These are phyloP conservation scores for Cynopterus brachyotis DNA, from an alignment of 2,113 vertebrate genomes.

Conservation along the genomic window DNA sequence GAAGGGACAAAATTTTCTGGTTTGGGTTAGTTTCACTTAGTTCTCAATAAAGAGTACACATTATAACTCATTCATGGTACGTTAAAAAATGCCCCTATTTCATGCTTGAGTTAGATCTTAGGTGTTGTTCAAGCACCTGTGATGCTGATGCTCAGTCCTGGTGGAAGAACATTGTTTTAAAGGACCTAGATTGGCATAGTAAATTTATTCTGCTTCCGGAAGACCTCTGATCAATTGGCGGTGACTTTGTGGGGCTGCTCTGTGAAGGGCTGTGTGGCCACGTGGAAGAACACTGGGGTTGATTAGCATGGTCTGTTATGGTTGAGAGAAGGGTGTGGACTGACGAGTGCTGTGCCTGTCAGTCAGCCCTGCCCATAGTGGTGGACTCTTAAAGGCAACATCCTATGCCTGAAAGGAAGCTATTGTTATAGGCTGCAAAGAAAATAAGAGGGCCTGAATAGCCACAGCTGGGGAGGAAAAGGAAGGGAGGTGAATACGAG, in stretches of 20 bases:
- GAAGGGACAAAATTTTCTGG: background rate
- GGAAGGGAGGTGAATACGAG: background rate
- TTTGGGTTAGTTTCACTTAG: conserved; percentile 20
- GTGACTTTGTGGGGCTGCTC: background rate
- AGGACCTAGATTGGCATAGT: background rate
- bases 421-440: background rate
- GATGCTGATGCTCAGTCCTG: background rate
- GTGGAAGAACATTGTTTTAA: background rate
- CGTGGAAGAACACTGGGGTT: background rate
- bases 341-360: background rate
- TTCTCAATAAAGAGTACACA: background rate
- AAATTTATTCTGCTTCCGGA: background rate
- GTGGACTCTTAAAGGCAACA: background rate
- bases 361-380: background rate
- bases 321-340: background rate
- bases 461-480: background rate
- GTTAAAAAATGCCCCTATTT: background rate
- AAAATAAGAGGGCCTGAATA: background rate
- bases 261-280: background rate
- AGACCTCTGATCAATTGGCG: background rate
- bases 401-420: background rate
- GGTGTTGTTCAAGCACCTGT: background rate
- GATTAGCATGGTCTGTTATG: background rate
- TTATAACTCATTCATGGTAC: background rate
- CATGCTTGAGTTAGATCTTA: background rate